phyloP scores from a whole-genome alignment of 2,113 vertebrate genomes.

The Numida meleagris region DNA sequence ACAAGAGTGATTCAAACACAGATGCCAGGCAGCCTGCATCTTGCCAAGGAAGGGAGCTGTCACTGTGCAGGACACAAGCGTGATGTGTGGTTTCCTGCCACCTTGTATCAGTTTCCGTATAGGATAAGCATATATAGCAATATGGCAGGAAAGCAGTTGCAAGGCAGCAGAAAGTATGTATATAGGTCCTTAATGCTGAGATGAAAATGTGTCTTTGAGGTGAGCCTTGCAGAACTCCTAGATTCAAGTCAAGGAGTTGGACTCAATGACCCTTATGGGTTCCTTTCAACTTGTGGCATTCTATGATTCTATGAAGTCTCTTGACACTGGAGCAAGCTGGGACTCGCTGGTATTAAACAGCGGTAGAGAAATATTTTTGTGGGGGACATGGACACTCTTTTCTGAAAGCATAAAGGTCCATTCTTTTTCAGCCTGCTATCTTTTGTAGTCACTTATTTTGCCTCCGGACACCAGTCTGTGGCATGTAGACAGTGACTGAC shows the following conservation, averaged over 20 bases:
- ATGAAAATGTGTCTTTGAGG: neutral
- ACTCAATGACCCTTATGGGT: too few species aligned
- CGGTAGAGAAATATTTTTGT: neutral
- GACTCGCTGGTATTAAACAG: neutral
- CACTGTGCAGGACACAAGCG: neutral
- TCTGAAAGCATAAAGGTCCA: neutral
- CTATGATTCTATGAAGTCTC: neutral
- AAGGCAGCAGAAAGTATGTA: fast-evolving
- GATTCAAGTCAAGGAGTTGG: too few species aligned
- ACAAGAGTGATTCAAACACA: conserved; percentile 1
- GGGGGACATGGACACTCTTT: neutral
- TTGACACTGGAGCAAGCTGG: neutral
- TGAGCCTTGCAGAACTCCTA: too few species aligned
- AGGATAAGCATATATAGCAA: neutral
- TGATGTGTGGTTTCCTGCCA: neutral
- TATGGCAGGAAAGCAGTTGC: neutral
- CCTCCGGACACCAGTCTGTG: neutral
- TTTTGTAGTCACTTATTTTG: neutral
- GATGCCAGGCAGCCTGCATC: neutral
- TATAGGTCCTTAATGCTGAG: neutral
- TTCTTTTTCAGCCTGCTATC: neutral
- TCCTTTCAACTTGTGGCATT: too few species aligned
- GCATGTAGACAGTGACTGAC: neutral
- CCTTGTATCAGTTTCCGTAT: neutral
- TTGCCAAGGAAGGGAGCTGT: neutral